Conservation (phyloP, 2,888 invertebrate species). For the Priocnemis perturbator region DNA sequence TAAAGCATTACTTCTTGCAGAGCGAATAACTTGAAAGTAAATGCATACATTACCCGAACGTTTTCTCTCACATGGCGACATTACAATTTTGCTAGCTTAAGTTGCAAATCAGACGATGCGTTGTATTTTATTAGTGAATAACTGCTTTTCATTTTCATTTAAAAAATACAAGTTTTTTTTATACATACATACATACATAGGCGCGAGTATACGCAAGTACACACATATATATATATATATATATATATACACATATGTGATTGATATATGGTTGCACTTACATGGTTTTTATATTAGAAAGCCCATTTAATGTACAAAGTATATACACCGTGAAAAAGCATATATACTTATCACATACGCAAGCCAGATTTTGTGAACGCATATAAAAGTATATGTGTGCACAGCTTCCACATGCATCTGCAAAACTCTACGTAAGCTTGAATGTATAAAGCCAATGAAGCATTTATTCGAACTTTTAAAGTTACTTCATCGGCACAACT, state of each 20-base stretch:
- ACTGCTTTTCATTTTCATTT: conserved; percentile 47
- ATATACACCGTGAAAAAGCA: conserved; percentile 11
- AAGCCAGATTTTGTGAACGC: conserved; percentile 26
- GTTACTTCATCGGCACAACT: conserved; percentile 35
- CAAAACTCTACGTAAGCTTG: conserved; percentile 35
- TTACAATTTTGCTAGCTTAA: conserved; percentile 32
- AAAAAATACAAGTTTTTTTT: conserved; percentile 50
- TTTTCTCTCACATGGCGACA: conserved; percentile 27
- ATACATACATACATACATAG: conserved; percentile 52
- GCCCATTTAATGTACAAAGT: conserved; percentile 54
- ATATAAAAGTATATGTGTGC: conserved; percentile 17
- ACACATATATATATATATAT: conserved; percentile 18
- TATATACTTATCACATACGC: conserved; percentile 32
- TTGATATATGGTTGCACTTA: conserved; percentile 51
- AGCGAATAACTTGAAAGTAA: conserved; percentile 27
- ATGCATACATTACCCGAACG: conserved; percentile 24
- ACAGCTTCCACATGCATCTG: conserved; percentile 27
- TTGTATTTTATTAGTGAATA: conserved; percentile 40
- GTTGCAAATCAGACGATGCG: conserved; percentile 34
- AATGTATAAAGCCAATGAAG: conserved; percentile 45
- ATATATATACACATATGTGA: conserved; percentile 44
- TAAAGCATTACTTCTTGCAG: too few species aligned
- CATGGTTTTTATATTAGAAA: conserved; percentile 58
- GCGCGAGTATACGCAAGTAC: conserved; percentile 54
- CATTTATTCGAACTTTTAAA: conserved; percentile 38